Evolutionary conservation across 1,140 invertebrate genomes (phyloP).

Genomic region (Ectropis grisescens): DNA sequence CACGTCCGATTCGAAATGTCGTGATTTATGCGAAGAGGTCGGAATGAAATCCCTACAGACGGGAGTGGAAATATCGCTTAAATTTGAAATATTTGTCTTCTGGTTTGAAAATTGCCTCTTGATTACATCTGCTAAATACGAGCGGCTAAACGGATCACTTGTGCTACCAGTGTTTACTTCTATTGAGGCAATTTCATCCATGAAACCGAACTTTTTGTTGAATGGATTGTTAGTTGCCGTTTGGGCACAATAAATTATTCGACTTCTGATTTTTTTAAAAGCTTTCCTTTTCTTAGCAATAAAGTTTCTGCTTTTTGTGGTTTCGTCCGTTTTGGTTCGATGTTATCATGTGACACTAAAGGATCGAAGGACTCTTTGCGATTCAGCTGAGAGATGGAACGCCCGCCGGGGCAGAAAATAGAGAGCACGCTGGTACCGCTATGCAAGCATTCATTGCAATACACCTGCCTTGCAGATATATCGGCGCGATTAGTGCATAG

Average conservation of each 20-base stretch:
- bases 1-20: conserved; percentile 23
- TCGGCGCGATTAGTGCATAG: no score
- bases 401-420: no score
- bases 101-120: conserved; percentile 43
- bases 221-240: conserved; percentile 17
- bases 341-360: no score
- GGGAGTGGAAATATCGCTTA: conserved; percentile 35
- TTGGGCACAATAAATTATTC: conserved; percentile 42
- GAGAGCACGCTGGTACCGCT: no score
- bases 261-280: conserved; percentile 21
- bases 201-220: no score
- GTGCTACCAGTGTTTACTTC: no score
- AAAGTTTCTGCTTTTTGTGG: conserved; percentile 2
- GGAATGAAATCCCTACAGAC: conserved; percentile 30
- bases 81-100: conserved; percentile 28
- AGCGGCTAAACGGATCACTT: conserved; percentile 2
- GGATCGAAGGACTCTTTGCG: no score
- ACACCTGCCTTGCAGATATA: no score
- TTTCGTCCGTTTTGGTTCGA: no score
- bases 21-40: not conserved
- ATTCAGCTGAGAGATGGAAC: no score
- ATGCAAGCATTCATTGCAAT: no score
- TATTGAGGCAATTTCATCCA: no score
- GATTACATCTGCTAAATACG: conserved; percentile 25
- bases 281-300: conserved; percentile 17